These are phyloP conservation scores for Sorex maritimensis DNA, from an alignment of 2,797 vertebrate species.

Conservation along the genomic window DNA sequence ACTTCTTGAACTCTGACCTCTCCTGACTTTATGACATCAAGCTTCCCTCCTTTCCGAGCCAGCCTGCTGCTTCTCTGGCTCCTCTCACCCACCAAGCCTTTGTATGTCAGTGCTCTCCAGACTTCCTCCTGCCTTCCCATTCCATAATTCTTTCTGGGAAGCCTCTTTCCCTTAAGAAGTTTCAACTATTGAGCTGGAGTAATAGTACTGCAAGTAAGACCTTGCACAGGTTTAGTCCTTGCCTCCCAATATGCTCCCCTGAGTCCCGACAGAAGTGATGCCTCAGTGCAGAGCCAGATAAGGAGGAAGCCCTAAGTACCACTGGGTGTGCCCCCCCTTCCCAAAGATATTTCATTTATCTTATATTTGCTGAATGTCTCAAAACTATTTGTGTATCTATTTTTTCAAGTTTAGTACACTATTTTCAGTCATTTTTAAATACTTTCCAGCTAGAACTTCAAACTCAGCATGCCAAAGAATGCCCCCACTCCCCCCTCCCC, in stretches of 20 bases:
- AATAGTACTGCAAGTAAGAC: too few relatives aligned
- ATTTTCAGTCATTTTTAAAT: background rate
- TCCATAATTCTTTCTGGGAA: background rate
- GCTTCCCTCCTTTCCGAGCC: background rate
- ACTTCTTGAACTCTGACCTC: background rate
- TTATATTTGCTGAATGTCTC: constrained; percentile 15
- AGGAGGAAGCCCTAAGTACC: too few relatives aligned
- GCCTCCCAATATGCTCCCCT: too few relatives aligned
- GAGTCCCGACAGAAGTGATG: too few relatives aligned
- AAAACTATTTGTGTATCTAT: background rate
- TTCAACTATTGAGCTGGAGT: too few relatives aligned
- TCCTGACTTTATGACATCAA: background rate
- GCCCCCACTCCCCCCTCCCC: too few relatives aligned
- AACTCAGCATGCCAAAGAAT: background rate
- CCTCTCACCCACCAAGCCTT: background rate
- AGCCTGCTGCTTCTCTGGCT: background rate
- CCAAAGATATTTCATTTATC: background rate
- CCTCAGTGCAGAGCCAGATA: too few relatives aligned
- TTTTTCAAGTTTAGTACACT: background rate
- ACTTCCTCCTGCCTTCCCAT: background rate
- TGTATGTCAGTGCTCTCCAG: background rate
- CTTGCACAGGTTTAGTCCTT: too few relatives aligned
- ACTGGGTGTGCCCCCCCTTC: background rate
- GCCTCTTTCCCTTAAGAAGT: background rate
- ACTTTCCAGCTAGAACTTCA: background rate